These are phyloP conservation scores for Carettochelys insculpta DNA, from an alignment of 2,113 vertebrate species.

Conservation along the genomic window DNA sequence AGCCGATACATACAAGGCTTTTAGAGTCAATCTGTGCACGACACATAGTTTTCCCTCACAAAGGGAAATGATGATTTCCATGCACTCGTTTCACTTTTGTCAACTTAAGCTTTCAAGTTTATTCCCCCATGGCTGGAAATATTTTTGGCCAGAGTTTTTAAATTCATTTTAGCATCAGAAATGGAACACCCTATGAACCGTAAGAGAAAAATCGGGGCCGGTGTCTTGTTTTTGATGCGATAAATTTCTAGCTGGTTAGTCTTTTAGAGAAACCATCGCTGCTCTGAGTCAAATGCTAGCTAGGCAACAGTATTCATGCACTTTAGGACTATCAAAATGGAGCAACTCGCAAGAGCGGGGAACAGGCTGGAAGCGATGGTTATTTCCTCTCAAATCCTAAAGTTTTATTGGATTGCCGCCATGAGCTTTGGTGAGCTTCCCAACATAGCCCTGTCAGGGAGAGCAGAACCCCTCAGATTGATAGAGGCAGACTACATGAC, in stretches of 20 bases:
- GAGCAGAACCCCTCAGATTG: not conserved
- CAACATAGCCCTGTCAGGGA: not conserved
- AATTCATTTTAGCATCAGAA: not conserved
- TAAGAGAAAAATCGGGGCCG: accelerated
- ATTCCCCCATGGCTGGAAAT: constrained; percentile 1
- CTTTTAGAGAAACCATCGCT: not conserved
- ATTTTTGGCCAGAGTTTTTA: constrained; percentile 12
- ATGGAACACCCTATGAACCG: not conserved
- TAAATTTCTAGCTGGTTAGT: not conserved
- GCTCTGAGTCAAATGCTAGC: not conserved
- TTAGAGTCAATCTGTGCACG: constrained; percentile 40
- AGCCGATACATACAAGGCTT: not conserved
- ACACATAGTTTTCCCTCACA: constrained; percentile 51
- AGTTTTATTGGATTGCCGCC: not conserved
- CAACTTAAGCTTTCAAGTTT: constrained; percentile 34
- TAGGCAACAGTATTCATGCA: not conserved
- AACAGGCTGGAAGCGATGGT: not conserved
- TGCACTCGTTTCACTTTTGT: constrained; percentile 59
- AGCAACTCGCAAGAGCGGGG: not conserved
- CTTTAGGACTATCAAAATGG: not conserved
- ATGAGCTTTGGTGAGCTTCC: not conserved
- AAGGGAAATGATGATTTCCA: constrained; percentile 72
- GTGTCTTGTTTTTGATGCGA: not conserved
- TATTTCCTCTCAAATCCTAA: not conserved
- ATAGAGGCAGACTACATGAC: not conserved